A percentile compares a stretch with the other conserved stretches of the same genome.
Evolutionary conservation across 2,113 vertebrate genomes (phyloP).

Genomic region (Lethenteron camtschaticum): DNA sequence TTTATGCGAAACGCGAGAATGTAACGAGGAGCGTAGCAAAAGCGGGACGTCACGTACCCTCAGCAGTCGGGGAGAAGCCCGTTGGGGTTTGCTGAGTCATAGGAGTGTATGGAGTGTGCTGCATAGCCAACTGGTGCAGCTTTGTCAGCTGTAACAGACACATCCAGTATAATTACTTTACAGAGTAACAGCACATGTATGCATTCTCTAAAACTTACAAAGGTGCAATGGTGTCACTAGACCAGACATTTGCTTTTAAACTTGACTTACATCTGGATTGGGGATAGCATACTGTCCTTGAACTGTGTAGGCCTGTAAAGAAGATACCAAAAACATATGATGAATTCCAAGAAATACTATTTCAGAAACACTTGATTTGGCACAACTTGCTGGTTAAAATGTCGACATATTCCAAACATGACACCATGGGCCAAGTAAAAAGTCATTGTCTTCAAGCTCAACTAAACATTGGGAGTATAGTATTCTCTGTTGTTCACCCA

Average conservation of each 20-base stretch:
- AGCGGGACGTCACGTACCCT: background rate
- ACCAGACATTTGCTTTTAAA: background rate
- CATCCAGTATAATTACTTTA: background rate
- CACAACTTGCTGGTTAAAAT: no score
- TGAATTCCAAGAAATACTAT: no score
- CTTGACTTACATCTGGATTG: constrained; percentile 66
- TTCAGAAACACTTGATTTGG: no score
- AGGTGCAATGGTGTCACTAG: background rate
- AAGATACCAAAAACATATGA: constrained; percentile 13
- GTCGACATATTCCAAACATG: no score
- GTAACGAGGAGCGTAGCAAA: background rate
- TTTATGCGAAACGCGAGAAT: background rate
- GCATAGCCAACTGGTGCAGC: constrained; percentile 3
- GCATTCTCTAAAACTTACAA: background rate
- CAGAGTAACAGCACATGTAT: background rate
- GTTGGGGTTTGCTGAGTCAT: background rate
- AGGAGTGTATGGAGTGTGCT: constrained; percentile 6
- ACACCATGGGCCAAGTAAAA: no score
- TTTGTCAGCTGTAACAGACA: constrained; percentile 5
- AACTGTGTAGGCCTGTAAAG: constrained; percentile 50
- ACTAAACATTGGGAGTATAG: no score
- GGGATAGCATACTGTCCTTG: constrained; percentile 68
- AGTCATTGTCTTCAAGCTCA: no score
- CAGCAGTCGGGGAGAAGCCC: background rate
- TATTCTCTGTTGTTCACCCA: no score